Percentiles rank a stretch among this genome's conserved stretches.
Evolutionary conservation across 2,797 vertebrate species (phyloP).

Genomic region (Myiothlypis chrysogaster): DNA sequence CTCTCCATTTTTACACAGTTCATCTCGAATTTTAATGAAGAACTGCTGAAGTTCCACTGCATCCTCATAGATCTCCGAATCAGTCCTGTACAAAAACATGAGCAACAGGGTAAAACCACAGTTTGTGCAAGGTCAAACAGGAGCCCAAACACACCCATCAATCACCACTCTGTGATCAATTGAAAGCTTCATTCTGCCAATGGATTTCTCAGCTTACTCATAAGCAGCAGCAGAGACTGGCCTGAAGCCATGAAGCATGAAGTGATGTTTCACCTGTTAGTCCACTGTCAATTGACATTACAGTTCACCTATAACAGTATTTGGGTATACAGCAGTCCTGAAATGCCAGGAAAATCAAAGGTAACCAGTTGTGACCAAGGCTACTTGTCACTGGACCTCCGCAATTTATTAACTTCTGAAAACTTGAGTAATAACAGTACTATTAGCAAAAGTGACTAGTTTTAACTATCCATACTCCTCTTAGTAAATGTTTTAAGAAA

Average conservation of each 20-base stretch:
- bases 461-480: background rate
- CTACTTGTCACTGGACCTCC: background rate
- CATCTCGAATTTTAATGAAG: conserved; percentile 95
- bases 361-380: background rate
- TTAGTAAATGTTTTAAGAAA: background rate
- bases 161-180: background rate
- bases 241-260: background rate
- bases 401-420: background rate
- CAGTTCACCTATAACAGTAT: background rate
- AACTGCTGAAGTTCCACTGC: conserved; percentile 98
- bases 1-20: conserved; percentile 98
- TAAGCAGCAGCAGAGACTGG: background rate
- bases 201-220: background rate
- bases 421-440: background rate
- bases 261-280: background rate
- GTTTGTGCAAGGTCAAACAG: background rate
- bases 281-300: background rate
- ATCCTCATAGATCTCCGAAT: conserved; percentile 98
- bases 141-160: background rate
- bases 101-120: background rate
- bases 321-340: background rate
- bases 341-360: background rate
- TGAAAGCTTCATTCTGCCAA: background rate
- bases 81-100: conserved; percentile 76
- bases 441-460: background rate